phyloP scores from a whole-genome alignment of 2,113 vertebrate genomes.

The Prolemur simus region DNA sequence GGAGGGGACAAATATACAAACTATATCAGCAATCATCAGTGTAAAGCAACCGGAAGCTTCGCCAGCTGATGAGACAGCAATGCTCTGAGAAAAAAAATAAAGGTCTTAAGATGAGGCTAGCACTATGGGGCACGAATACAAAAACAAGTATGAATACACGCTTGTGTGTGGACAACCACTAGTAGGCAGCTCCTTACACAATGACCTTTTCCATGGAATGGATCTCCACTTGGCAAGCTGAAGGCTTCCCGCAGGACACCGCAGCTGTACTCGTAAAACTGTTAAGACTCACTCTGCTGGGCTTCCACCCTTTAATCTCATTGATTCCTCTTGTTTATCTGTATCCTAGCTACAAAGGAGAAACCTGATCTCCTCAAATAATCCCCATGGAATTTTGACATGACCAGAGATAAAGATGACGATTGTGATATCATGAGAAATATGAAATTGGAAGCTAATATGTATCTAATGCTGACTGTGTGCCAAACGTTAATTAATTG shows the following conservation, averaged over 20 bases:
- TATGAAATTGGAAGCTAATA: not conserved
- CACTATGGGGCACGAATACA: not conserved
- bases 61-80: not conserved
- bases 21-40: not conserved
- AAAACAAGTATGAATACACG: not conserved
- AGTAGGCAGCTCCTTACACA: not conserved
- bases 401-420: not conserved
- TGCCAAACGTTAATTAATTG: not conserved
- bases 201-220: not conserved
- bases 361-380: not conserved
- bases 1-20: no score
- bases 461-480: not conserved
- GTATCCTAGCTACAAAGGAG: not conserved
- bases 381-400: not conserved
- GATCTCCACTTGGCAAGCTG: not conserved
- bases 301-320: not conserved
- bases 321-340: not conserved
- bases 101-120: not conserved
- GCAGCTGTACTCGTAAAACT: not conserved
- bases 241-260: not conserved
- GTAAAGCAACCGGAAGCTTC: not conserved
- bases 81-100: not conserved
- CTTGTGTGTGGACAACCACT: not conserved
- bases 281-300: not conserved
- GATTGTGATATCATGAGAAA: not conserved